Evolutionary conservation across 2,888 invertebrate species (phyloP).

Genomic region (Melipona beecheii): DNA sequence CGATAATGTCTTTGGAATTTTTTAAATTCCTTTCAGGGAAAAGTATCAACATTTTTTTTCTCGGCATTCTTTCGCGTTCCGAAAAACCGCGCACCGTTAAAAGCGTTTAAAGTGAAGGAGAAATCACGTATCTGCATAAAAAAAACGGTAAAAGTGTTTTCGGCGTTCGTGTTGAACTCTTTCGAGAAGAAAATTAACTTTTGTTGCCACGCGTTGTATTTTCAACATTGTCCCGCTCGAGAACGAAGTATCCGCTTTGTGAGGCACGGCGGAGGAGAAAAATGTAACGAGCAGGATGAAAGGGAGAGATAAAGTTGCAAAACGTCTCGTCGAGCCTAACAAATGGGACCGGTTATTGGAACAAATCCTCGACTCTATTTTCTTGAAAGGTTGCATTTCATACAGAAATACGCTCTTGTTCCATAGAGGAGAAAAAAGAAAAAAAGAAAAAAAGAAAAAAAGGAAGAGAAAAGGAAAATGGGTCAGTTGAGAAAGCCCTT

Average conservation of each 20-base stretch:
- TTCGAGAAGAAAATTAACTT: not conserved
- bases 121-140: not conserved
- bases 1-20: no score
- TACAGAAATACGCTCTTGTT: not conserved
- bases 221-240: not conserved
- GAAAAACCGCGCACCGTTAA: not conserved
- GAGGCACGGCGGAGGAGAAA: not conserved
- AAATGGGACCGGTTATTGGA: constrained; percentile 11
- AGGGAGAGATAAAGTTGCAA: constrained; percentile 5
- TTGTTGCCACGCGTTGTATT: not conserved
- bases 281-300: not conserved
- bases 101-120: not conserved
- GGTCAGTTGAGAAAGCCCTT: constrained; percentile 19
- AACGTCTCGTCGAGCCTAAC: not conserved
- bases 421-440: not conserved
- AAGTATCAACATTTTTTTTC: no score
- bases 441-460: not conserved
- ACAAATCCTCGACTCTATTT: constrained; percentile 15
- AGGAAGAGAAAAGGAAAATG: not conserved
- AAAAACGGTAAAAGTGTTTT: not conserved
- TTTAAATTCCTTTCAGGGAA: no score
- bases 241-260: not conserved
- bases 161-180: not conserved
- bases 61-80: not conserved
- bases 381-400: constrained; percentile 21